A percentile compares a stretch with the other conserved stretches of the same genome.
Conservation (phyloP, 2,113 vertebrate species). For the Lanius ludovicianus region DNA sequence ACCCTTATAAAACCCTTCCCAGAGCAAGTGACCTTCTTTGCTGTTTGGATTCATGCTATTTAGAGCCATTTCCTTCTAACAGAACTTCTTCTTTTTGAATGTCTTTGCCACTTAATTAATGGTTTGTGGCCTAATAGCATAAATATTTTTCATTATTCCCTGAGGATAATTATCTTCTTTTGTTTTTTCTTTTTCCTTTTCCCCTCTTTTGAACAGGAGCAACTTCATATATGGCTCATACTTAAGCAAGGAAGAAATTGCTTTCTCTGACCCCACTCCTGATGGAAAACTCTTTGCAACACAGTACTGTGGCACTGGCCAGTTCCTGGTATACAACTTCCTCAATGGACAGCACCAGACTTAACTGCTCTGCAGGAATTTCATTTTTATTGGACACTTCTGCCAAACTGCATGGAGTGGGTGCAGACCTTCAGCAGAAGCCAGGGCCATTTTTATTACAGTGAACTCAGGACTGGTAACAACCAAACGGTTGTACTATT, state of each 20-base stretch:
- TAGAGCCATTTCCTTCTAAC: background rate
- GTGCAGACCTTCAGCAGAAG: slow-evolving; percentile 68
- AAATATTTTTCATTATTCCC: background rate
- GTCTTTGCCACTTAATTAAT: background rate
- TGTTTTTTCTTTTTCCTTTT: background rate
- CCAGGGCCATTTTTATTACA: slow-evolving; percentile 74
- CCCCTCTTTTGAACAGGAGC: slow-evolving; percentile 79
- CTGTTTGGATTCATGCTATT: background rate
- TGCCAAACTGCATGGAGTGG: background rate
- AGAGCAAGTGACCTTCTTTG: background rate
- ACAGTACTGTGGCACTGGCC: slow-evolving; percentile 92
- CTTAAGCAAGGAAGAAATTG: slow-evolving; percentile 97
- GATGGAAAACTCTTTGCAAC: slow-evolving; percentile 98
- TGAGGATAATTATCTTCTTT: background rate
- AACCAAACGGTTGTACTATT: slow-evolving; percentile 78
- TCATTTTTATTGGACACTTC: background rate
- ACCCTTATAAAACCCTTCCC: background rate
- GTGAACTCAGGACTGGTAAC: slow-evolving; percentile 83
- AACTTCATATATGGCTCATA: slow-evolving; percentile 97
- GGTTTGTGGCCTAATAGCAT: background rate
- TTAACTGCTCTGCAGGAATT: background rate
- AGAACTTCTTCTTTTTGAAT: background rate
- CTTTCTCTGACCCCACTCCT: slow-evolving; percentile 97
- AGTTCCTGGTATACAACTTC: slow-evolving; percentile 99
- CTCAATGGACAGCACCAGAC: slow-evolving; percentile 83